Evolutionary conservation across 2,113 vertebrate species (phyloP), one percentile per base, ranked within the genome.

Genomic region (Falcunculus frontatus): DNA sequence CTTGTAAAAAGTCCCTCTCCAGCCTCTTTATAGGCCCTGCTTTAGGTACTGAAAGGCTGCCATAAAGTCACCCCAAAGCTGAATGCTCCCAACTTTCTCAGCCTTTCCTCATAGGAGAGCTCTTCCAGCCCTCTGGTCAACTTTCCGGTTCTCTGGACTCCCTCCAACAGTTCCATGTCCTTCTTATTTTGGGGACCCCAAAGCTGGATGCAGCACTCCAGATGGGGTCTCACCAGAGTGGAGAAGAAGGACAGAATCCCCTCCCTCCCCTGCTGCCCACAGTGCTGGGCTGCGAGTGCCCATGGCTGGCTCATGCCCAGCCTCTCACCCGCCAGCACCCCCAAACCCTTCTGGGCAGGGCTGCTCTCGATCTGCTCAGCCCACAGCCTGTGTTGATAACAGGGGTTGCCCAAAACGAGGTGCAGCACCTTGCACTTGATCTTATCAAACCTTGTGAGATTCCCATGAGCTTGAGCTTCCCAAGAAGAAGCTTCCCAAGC

Each of bases 371-470:
- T 33, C 15, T 37, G 11, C 6, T 29, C 55, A 53, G 44, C 33
- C 46, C 53, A 4, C 37, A 60, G 22, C 22, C 37, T 29, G 22
- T 16, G 13, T 1, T 52, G 22, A 19, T 12, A 52, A 11, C 12
- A 16, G 44, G 9, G 6, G 0, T 7, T 35, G 13, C 6, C 42
- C 50, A 3, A 9, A 53, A 8, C 1, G 10, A 65, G 35, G 26
- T 35, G 35, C 27, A 85, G 30, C 11, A 50, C 26, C 33, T 32
- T 33, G 46, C 27, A 59, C 37, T 33, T 47, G 27, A 16, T 50
- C 37, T 50, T 50, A 42, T 32, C 35, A 68, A 68, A 44, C 2
- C 7, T 44, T 18, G 13, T 37, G 33, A 52, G 7, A 27, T 68
- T 50, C 33, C 46, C 37, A 37, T 12, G 46, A 27, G 21, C 21